Evolutionary conservation across 2,888 invertebrate species (phyloP).

Genomic region (Cinara cedri): DNA sequence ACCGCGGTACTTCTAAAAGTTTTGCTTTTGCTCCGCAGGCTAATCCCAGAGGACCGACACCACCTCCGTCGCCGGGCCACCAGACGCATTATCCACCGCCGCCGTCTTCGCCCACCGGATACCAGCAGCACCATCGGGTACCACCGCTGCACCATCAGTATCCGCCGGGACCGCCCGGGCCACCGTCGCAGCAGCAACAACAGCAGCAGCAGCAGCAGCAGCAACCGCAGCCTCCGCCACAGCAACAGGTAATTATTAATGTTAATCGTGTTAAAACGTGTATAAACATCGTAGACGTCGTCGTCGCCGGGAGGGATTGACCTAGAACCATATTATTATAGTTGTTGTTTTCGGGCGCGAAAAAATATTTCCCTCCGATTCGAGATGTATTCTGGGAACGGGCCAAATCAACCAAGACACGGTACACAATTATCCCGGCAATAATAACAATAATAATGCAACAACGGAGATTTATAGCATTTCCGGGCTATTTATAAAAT

Average conservation of each 20-base stretch:
- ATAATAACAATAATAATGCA: slow-evolving; percentile 25
- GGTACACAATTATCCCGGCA: slow-evolving; percentile 14
- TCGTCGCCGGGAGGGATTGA: slow-evolving; percentile 5
- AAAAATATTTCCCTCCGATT: slow-evolving; percentile 33
- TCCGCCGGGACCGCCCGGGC: slow-evolving; percentile 43
- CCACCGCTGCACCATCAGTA: slow-evolving; percentile 55
- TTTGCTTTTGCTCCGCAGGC: slow-evolving; percentile 26
- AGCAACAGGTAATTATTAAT: slow-evolving; percentile 53
- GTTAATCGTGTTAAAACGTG: slow-evolving; percentile 1
- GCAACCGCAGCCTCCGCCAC: slow-evolving; percentile 53
- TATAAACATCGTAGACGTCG: slow-evolving; percentile 6
- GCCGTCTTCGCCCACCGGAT: slow-evolving; percentile 58
- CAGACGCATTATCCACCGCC: slow-evolving; percentile 59
- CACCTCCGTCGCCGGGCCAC: slow-evolving; percentile 56
- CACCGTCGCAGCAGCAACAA: slow-evolving; percentile 47
- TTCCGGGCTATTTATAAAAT: slow-evolving; percentile 47
- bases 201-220: slow-evolving; percentile 56
- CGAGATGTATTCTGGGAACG: slow-evolving; percentile 32
- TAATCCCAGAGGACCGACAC: slow-evolving; percentile 56
- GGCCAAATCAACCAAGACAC: slow-evolving; percentile 36
- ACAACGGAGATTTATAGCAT: slow-evolving; percentile 27
- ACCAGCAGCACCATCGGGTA: slow-evolving; percentile 57
- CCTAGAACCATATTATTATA: slow-evolving; percentile 34
- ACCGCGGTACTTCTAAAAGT: slow-evolving; percentile 2
- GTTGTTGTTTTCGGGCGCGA: slow-evolving; percentile 23